Evolutionary conservation across 2,888 invertebrate genomes (phyloP).

Genomic region (Cantharis flavilabris): DNA sequence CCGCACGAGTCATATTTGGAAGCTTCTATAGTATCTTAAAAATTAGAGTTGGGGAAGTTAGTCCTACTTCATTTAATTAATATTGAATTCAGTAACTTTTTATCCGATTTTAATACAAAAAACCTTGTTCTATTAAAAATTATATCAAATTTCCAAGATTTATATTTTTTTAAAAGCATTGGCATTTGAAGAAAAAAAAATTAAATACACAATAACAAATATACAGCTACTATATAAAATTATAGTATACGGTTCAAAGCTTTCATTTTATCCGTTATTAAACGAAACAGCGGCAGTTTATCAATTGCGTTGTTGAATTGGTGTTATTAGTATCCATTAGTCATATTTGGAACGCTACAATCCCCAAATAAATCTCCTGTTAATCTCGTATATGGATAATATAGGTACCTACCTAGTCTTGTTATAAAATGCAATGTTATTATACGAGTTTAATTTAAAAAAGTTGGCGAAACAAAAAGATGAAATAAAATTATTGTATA

Average conservation of each 20-base stretch:
- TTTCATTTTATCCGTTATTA: constrained; percentile 8
- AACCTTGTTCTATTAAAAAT: neutral
- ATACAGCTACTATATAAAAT: neutral
- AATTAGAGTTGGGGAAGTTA: too few relatives aligned
- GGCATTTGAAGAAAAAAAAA: neutral
- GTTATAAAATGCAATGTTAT: neutral
- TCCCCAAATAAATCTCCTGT: neutral
- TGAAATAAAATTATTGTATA: neutral
- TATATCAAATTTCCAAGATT: neutral
- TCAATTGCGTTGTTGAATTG: constrained; percentile 24
- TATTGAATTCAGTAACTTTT: neutral
- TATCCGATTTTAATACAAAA: neutral
- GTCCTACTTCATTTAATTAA: too few relatives aligned
- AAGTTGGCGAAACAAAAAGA: neutral
- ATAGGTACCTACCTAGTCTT: neutral
- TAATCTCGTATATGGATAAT: neutral
- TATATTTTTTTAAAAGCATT: neutral
- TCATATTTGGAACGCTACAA: constrained; percentile 18
- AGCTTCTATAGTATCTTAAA: too few relatives aligned
- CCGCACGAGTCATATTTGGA: too few relatives aligned
- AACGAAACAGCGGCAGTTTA: constrained; percentile 21
- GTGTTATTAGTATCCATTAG: constrained; percentile 27
- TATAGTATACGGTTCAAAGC: constrained; percentile 15
- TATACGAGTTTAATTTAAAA: neutral
- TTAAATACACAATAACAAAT: neutral